Conservation (phyloP, 2,113 vertebrate species). For the Onychostoma macrolepis region DNA sequence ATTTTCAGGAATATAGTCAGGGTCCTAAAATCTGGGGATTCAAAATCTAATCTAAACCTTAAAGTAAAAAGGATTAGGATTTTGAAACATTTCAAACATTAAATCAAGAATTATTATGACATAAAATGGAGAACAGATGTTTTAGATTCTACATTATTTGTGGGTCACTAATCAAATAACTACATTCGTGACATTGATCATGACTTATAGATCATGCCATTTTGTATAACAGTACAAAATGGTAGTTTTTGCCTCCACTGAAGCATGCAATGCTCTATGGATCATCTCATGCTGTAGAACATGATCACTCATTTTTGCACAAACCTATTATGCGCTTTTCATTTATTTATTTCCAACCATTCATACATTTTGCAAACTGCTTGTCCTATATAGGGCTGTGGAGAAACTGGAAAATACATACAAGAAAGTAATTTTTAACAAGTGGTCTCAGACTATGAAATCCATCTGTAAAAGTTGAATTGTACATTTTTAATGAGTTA, state of each 20-base stretch:
- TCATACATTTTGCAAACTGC: neutral
- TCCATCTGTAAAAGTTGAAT: neutral
- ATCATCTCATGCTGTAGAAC: neutral
- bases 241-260: neutral
- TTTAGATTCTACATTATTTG: neutral
- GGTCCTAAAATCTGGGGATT: neutral
- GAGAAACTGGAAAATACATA: neutral
- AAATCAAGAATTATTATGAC: neutral
- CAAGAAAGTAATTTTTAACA: neutral
- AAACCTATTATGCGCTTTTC: neutral
- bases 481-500: neutral
- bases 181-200: neutral
- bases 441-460: neutral
- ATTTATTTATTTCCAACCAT: neutral
- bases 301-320: neutral
- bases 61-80: neutral
- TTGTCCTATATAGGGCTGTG: neutral
- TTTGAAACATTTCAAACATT: neutral
- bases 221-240: neutral
- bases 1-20: neutral
- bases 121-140: neutral
- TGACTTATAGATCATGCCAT: neutral
- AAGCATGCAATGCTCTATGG: neutral
- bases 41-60: neutral
- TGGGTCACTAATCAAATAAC: neutral